Percentiles rank a stretch among this genome's conserved stretches.
Conservation (phyloP, 2,113 vertebrate genomes). For the Mionectes macconnelli region DNA sequence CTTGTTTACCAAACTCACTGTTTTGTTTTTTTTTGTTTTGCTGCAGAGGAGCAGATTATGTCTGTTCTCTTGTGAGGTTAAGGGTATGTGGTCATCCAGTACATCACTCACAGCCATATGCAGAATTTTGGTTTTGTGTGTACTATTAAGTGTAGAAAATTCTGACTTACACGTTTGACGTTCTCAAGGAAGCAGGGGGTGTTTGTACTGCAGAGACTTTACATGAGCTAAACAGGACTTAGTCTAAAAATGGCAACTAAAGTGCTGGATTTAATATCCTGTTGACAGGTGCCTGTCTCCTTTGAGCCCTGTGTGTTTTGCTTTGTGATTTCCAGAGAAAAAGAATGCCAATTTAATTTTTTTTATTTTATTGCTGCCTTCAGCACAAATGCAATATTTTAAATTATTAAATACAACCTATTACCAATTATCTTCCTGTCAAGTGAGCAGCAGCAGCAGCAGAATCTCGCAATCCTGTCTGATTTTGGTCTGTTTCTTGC, state of each 20-base stretch:
- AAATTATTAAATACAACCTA: slow-evolving; percentile 64
- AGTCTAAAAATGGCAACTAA: slow-evolving; percentile 35
- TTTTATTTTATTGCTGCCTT: slow-evolving; percentile 60
- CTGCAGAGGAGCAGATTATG: background rate
- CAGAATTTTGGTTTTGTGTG: background rate
- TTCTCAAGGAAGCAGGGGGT: background rate
- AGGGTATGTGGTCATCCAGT: background rate
- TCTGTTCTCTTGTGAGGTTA: background rate
- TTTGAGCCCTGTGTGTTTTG: slow-evolving; percentile 64
- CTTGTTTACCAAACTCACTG: background rate
- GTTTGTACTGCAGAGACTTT: background rate
- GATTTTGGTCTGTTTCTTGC: background rate
- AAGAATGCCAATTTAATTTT: slow-evolving; percentile 57
- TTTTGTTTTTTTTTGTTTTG: background rate
- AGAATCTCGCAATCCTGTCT: slow-evolving; percentile 58
- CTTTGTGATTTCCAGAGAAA: slow-evolving; percentile 67
- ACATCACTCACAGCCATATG: fast-evolving
- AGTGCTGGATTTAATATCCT: slow-evolving; percentile 50
- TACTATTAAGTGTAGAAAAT: background rate
- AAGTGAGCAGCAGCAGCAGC: slow-evolving; percentile 53
- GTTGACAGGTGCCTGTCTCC: slow-evolving; percentile 70
- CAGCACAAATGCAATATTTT: slow-evolving; percentile 64
- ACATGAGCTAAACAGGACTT: background rate
- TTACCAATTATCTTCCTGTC: slow-evolving; percentile 55
- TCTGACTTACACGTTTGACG: fast-evolving